Evolutionary conservation across 2,113 vertebrate genomes (phyloP), one percentile per base, ranked within the genome.

Genomic region (Neodon shergylaensis): DNA sequence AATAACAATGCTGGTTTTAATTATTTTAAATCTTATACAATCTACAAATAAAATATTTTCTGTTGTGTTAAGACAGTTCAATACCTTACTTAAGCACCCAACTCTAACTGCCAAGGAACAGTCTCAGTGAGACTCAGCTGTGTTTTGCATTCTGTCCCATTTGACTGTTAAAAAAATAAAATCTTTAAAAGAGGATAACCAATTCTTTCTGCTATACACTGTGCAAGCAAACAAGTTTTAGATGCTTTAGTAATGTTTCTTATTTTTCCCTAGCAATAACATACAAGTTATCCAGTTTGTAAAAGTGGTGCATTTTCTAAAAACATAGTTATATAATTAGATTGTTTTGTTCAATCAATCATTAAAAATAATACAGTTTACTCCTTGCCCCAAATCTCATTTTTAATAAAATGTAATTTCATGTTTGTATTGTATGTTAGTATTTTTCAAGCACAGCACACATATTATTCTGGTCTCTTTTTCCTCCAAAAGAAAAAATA

Each of bases 51-150:
- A 94, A 86, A 39, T 88, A 33, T 90, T 49, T 96, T 54, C 92
- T 92, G n/a, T 54, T 97, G 21, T 94, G 65, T 73, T 97, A 97
- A 78, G 73, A 94, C 88, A 95, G 95, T 97, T 98, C 86, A 83
- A 94, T 97, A 95, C 58, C 58, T 44, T 42, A 10, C 74, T 94
- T 97, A 91, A 88, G 87, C 61, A 81, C 96, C 92, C 90, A 94
- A 14, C 65, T 97, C 93, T 94, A 21, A 36, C 92, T 47, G 94
- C 31, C 95, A 95, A 96, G 88, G 97, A 97, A 96, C 44, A 94
- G 74, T 52, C 61, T 83, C 52, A 88, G 22, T 68, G 95, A 73
- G 76, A 96, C 91, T 73, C 63, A 66, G 26, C 49, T 90, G 70
- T 87, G 28, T 61, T 88, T 77, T 95, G 84, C 95, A 95, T 31